phyloP scores from a whole-genome alignment of 2,888 invertebrate genomes.

The Labia minor region DNA sequence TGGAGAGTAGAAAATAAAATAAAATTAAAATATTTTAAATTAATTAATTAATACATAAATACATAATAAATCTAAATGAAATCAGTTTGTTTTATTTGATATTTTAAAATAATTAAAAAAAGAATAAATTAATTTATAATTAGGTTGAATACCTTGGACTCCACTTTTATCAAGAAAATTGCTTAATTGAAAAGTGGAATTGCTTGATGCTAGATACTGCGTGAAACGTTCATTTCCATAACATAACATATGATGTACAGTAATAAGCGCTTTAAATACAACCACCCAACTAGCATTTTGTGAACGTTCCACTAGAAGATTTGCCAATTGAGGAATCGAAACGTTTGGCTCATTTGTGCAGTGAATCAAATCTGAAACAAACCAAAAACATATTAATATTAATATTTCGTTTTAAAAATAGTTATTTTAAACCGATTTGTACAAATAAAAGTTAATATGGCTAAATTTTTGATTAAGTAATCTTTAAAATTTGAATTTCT shows the following conservation, averaged over 20 bases:
- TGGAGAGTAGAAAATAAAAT: no score
- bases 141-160: constrained; percentile 95
- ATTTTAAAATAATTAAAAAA: no score
- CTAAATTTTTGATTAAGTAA: no score
- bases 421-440: no score
- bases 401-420: no score
- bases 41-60: no score
- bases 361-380: constrained; percentile 85
- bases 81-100: no score
- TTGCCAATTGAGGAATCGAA: constrained; percentile 97
- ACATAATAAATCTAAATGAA: no score
- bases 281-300: constrained; percentile 98
- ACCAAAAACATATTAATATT: constrained; percentile 27
- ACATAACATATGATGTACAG: constrained; percentile 97
- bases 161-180: constrained; percentile 96
- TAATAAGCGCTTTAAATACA: constrained; percentile 95
- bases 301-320: constrained; percentile 92
- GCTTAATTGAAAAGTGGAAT: constrained; percentile 96
- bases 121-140: no score
- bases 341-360: constrained; percentile 99
- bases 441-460: no score
- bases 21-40: no score
- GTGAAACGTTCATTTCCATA: constrained; percentile 99
- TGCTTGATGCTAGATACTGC: constrained; percentile 98
- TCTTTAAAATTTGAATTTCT: no score